Conservation (phyloP, 2,888 invertebrate species). For the Spisula solida region DNA sequence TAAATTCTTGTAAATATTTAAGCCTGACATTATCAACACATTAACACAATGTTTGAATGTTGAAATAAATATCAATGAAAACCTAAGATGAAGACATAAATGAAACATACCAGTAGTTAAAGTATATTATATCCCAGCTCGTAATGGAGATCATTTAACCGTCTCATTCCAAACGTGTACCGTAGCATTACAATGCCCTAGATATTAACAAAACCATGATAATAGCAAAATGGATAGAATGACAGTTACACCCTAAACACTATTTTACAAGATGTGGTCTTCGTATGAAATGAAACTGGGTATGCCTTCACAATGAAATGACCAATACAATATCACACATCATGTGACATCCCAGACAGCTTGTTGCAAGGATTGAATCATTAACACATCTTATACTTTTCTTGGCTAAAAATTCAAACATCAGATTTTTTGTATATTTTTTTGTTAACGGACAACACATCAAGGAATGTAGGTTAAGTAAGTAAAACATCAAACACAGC, state of each 20-base stretch:
- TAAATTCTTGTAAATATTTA: background rate
- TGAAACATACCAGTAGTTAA: background rate
- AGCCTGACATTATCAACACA: background rate
- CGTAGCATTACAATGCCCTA: too few relatives aligned
- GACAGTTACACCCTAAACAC: too few relatives aligned
- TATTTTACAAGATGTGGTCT: too few relatives aligned
- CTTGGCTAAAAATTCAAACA: background rate
- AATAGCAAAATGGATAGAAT: too few relatives aligned
- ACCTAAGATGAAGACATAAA: background rate
- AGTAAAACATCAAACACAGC: background rate
- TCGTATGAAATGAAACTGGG: background rate
- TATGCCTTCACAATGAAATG: background rate
- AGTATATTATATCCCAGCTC: too few relatives aligned
- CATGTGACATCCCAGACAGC: background rate
- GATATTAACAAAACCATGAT: too few relatives aligned
- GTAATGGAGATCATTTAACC: too few relatives aligned
- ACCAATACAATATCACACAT: background rate
- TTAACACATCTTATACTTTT: background rate
- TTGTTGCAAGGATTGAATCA: background rate
- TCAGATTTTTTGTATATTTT: background rate
- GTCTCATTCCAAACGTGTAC: too few relatives aligned
- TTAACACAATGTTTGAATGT: background rate
- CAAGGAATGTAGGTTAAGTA: background rate
- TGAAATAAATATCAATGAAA: slow-evolving; percentile 8
- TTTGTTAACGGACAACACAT: background rate